Base-by-base conservation (phyloP, 2,797 vertebrate genomes). In the Gephyroberyx darwinii region DNA sequence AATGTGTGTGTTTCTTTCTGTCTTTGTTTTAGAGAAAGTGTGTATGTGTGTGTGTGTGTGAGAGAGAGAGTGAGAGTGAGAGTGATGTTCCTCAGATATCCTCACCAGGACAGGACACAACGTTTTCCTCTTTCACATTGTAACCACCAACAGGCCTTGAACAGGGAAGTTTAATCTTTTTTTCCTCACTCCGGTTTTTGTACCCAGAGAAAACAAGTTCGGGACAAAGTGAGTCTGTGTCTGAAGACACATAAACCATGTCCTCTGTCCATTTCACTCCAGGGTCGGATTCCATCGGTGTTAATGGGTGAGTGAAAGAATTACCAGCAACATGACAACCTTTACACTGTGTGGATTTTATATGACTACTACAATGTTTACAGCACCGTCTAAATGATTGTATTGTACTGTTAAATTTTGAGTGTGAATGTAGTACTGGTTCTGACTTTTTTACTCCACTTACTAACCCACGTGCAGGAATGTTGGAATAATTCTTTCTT, bases 261-360 rank as follows among this genome's bases (percentile, higher is more conserved):
- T 91, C 94, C 45, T 86, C 93, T 19, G 95, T 96, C 73, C 89
- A 85, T 78, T 96, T 94, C 69, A 91, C 82, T 16, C 94, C 95
- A 39, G 91, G 93, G 16, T 84, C 86, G 45, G 94, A 94, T 59
- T 78, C 90, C 39, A 70, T 72, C 20, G 92, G 90, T 74, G 83
- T 86, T 43, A 91, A 93, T 75, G 90, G 93, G 96, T 97, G 85
- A 96, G 95, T 88, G 50, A 88, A 67, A 37, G 9, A 2, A 41
- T 41, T 19, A 48, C 45, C 54, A 57, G 26, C 6, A 55, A 17
- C 0, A 10, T n/a, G 2, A 17, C 4, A 69, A 86, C 64, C 45
- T 84, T 85, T 79, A 58, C 67, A 61, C 37, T 51, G n/a, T n/a
- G 14, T 59, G 13, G n/a, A 0, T 35, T 48, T 65, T 51, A 59